A percentile compares a stretch with the other conserved stretches of the same genome.
These are phyloP conservation scores for Indri indri DNA, from an alignment of 2,113 vertebrate species.

Conservation along the genomic window DNA sequence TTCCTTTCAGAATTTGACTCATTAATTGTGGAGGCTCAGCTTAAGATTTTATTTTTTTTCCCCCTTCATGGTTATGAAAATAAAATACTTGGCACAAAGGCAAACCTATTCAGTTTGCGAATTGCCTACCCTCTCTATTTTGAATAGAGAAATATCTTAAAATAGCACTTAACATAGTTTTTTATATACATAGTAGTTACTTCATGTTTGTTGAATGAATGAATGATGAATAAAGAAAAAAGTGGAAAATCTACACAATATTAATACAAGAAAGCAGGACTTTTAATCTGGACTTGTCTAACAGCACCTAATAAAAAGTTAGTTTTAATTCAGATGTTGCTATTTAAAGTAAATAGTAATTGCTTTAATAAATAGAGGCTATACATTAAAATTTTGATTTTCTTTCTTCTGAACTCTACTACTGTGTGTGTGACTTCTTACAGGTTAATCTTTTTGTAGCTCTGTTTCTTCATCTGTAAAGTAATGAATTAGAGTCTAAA, in stretches of 20 bases:
- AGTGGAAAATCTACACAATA: background rate
- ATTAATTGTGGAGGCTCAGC: background rate
- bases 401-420: background rate
- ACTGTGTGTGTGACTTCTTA: background rate
- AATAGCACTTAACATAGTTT: slow-evolving; percentile 23
- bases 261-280: slow-evolving; percentile 1
- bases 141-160: slow-evolving; percentile 30
- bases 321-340: background rate
- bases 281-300: slow-evolving; percentile 21
- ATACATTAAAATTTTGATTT: slow-evolving; percentile 36
- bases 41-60: background rate
- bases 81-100: slow-evolving; percentile 6
- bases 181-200: background rate
- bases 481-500: background rate
- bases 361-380: slow-evolving; percentile 15
- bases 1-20: slow-evolving; percentile 37
- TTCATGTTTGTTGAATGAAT: background rate
- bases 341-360: slow-evolving; percentile 1
- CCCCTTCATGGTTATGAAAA: slow-evolving; percentile 16
- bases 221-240: background rate
- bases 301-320: background rate
- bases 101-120: slow-evolving; percentile 10
- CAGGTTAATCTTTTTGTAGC: slow-evolving; percentile 29
- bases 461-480: slow-evolving; percentile 22
- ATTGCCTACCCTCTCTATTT: background rate